Percentiles rank a stretch among this genome's conserved stretches.
Conservation (phyloP, 2,888 invertebrate species). For the Spilosoma lubricipeda region DNA sequence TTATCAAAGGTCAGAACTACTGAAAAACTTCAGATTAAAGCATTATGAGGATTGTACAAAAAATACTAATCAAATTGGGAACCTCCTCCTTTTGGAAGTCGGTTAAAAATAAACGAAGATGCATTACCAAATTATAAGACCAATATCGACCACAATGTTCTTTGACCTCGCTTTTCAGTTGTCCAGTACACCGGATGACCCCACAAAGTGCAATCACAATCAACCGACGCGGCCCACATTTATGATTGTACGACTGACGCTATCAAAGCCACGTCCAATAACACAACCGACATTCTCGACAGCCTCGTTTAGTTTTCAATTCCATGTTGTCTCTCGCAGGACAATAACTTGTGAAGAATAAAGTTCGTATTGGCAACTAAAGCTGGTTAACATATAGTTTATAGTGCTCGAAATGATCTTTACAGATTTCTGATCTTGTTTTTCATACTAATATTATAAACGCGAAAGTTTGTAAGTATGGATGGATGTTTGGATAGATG, state of each 20-base stretch:
- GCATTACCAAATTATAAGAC: not conserved
- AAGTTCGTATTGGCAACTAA: not conserved
- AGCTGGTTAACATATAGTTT: not conserved
- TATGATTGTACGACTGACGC: conserved; percentile 14
- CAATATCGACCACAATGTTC: not conserved
- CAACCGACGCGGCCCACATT: conserved; percentile 4
- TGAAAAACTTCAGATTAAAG: not conserved
- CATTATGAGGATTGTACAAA: not conserved
- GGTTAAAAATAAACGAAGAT: not conserved
- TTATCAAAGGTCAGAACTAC: not conserved
- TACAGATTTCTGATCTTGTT: not conserved
- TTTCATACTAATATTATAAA: no score
- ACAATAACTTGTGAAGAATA: conserved; percentile 43
- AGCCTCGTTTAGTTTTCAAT: conserved; percentile 64
- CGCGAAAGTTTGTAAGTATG: no score
- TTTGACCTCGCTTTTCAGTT: not conserved
- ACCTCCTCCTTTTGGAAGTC: no score
- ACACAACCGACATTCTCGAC: conserved; percentile 13
- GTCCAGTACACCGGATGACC: not conserved
- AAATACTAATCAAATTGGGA: no score
- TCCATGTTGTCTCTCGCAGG: conserved; percentile 57
- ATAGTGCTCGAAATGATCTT: not conserved
- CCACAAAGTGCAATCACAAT: conserved; percentile 11
- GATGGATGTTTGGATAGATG: no score
- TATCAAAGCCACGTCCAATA: conserved; percentile 18